Base-by-base conservation (phyloP, 1,140 invertebrate genomes). In the Monomorium pharaonis region DNA sequence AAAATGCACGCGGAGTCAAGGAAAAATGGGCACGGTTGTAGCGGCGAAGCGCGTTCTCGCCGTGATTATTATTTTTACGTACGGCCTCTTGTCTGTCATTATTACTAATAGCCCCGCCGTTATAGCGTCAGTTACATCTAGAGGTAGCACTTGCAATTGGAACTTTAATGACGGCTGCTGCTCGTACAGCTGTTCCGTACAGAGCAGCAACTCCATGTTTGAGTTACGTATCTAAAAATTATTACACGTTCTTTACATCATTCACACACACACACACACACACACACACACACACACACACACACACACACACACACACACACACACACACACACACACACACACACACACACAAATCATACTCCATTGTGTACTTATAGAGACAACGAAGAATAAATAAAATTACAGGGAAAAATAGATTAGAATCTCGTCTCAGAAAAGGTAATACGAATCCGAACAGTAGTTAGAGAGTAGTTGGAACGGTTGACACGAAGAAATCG, bases 111-210 rank as follows among this genome's bases (percentile, higher is more conserved):
- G 21, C 14, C 14, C 30, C 37, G 56, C 24, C 37, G 33, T 77
- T 77, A 62, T 24, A 44, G 74, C 24, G 37, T 77, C 18, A 77
- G 16, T 77, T 77, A 60, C 49, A 62, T 18, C 81, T 74, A 77
- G 10, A 58, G 47, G 42, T 63, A 70, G 72, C 67, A 54, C 33
- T 86, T 88, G 54, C 49, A 63, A 54, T 47, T 86, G 62, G 54
- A 76, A 69, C 70, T 89, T 89, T 70, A 86, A 74, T 74, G 70
- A 74, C n/a, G n/a, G n/a, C n/a, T n/a, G n/a, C n/a, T n/a, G n/a
- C n/a, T 30, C 54, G 54, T 47, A 67, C 63, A 44, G 37, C 67
- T 86, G 69, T 86, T 74, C 74, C 62, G 65, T 27, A 60, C 54
- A 9, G 37, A 60, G 1, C 10, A 54, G 12, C 16, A 33, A 9